Conservation (phyloP, 23 tunicate genomes). For the Aplidium turbinatum region DNA sequence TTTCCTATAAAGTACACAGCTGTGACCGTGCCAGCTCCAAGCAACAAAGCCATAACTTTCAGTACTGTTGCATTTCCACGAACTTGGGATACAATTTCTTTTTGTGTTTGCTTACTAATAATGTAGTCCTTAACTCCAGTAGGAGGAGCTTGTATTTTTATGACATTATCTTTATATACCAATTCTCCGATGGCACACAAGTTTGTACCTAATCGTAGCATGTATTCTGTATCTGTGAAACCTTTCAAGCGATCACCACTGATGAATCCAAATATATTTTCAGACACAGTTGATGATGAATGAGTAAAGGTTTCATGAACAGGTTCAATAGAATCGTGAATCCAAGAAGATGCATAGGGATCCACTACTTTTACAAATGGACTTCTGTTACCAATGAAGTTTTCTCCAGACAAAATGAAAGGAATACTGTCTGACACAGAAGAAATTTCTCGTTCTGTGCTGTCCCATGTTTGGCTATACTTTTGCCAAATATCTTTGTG, state of each 20-base stretch:
- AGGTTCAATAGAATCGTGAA: constrained; percentile 41
- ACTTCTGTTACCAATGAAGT: too few species aligned
- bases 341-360: constrained; percentile 72
- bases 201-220: constrained; percentile 74
- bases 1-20: constrained; percentile 47
- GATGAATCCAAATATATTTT: constrained; percentile 54
- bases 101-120: constrained; percentile 42
- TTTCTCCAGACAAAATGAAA: constrained; percentile 36
- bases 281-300: constrained; percentile 34
- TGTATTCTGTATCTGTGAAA: constrained; percentile 75
- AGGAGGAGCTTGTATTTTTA: constrained; percentile 52
- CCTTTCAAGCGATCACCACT: constrained; percentile 82
- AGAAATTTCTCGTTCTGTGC: constrained; percentile 44
- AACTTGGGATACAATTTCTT: constrained; percentile 45
- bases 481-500: constrained; percentile 65
- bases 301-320: constrained; percentile 53
- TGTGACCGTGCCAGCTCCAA: constrained; percentile 49
- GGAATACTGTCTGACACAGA: constrained; percentile 46
- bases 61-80: constrained; percentile 38
- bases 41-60: constrained; percentile 48
- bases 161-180: constrained; percentile 44
- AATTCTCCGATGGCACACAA: constrained; percentile 80
- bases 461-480: constrained; percentile 62
- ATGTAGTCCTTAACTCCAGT: constrained; percentile 47
- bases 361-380: constrained; percentile 48